phyloP scores from a whole-genome alignment of 2,888 invertebrate species.

The Morpho deidamia region DNA sequence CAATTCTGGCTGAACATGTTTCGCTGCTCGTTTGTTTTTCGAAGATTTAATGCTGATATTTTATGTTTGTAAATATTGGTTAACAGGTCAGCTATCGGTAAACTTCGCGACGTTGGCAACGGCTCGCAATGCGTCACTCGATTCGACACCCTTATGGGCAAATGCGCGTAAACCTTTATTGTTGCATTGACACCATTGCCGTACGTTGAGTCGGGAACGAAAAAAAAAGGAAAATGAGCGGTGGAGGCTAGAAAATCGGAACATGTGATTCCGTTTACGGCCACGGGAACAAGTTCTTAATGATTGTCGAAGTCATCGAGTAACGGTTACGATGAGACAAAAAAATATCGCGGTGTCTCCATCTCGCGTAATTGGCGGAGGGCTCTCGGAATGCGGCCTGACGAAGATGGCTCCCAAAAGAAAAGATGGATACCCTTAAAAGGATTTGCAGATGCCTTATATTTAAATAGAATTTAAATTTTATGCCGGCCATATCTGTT shows the following conservation, averaged over 20 bases:
- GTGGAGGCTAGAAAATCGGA: conserved; percentile 71
- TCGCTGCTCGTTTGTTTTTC: conserved; percentile 41
- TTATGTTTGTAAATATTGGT: conserved; percentile 54
- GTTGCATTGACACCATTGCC: conserved; percentile 70
- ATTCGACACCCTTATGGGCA: conserved; percentile 45
- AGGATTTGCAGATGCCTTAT: conserved; percentile 45
- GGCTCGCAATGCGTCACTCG: conserved; percentile 40
- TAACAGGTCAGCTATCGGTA: conserved; percentile 66
- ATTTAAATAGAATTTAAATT: conserved; percentile 63
- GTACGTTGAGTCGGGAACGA: conserved; percentile 43
- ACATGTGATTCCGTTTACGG: conserved; percentile 54
- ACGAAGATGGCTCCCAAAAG: conserved; percentile 62
- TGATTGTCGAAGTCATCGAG: conserved; percentile 62
- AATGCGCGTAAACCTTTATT: conserved; percentile 66
- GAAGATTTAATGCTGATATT: conserved; percentile 40
- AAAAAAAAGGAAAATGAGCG: conserved; percentile 61
- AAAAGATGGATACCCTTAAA: conserved; percentile 52
- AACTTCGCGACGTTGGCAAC: conserved; percentile 36
- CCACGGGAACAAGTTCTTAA: conserved; percentile 52
- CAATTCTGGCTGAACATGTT: conserved; percentile 31
- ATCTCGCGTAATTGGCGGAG: conserved; percentile 63
- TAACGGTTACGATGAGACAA: conserved; percentile 58
- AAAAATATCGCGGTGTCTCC: conserved; percentile 57
- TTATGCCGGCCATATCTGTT: conserved; percentile 31
- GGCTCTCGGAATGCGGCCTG: conserved; percentile 60